Percentiles rank a stretch among this genome's conserved stretches.
phyloP scores from a whole-genome alignment of 53 echinoderm and acorn worm genomes.

The Crossaster papposus region DNA sequence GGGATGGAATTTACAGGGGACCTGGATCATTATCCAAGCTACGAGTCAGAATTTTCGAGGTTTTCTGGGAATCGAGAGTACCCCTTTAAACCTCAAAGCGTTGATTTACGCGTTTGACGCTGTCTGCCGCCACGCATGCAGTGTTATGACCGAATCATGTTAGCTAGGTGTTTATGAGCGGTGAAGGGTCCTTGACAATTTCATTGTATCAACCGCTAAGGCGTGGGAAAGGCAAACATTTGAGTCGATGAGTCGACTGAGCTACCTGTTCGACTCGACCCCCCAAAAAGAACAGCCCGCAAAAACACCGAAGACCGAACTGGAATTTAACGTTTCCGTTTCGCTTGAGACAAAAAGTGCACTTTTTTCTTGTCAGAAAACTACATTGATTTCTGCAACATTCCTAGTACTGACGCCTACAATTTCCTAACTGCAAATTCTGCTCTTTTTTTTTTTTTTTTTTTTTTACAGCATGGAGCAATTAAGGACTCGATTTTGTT shows the following conservation, averaged over 20 bases:
- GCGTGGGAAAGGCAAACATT: conserved; percentile 59
- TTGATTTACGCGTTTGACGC: conserved; percentile 15
- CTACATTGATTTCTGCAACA: too few relatives aligned
- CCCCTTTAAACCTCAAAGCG: not conserved
- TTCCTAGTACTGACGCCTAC: too few relatives aligned
- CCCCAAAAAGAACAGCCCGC: too few relatives aligned
- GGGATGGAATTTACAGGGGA: too few relatives aligned
- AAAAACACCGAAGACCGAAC: not conserved
- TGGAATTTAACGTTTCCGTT: not conserved
- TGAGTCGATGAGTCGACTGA: too few relatives aligned
- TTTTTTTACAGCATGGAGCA: too few relatives aligned
- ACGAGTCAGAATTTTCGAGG: too few relatives aligned
- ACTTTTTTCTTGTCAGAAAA: not conserved
- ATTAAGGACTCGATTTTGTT: too few relatives aligned
- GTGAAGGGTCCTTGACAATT: conserved; percentile 29
- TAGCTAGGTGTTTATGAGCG: not conserved
- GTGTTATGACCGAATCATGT: too few relatives aligned
- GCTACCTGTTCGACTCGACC: not conserved
- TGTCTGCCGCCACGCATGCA: not conserved
- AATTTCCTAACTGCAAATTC: too few relatives aligned
- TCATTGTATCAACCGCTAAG: conserved; percentile 43
- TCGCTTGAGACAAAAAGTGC: not conserved
- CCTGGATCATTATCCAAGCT: too few relatives aligned
- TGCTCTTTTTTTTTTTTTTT: too few relatives aligned
- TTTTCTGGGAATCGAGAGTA: not conserved